A percentile compares a stretch with the other conserved stretches of the same genome.
Conservation (phyloP, 2,888 invertebrate species). For the Rhagium mordax region DNA sequence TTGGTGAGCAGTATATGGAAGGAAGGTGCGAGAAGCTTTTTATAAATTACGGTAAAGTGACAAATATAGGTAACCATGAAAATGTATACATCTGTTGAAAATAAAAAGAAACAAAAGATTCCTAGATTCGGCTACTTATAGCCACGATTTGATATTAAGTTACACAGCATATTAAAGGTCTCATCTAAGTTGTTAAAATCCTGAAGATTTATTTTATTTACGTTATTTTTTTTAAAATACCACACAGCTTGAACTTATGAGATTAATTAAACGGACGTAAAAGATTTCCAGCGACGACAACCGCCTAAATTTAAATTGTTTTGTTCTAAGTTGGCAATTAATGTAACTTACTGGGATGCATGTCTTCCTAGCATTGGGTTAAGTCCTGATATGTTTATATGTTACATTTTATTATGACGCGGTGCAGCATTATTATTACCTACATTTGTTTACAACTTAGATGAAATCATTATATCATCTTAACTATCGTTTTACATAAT, state of each 20-base stretch:
- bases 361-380: no score
- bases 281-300: constrained; percentile 1
- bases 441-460: constrained; percentile 3
- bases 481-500: constrained; percentile 7
- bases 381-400: no score
- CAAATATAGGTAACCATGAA: constrained; percentile 27
- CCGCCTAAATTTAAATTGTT: constrained; percentile 17
- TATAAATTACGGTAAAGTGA: constrained; percentile 9
- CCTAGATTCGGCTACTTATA: constrained; percentile 24
- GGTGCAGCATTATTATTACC: no score
- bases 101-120: constrained; percentile 15
- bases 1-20: background rate
- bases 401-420: no score
- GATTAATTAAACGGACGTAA: constrained; percentile 10
- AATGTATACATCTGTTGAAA: constrained; percentile 18
- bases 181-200: constrained; percentile 23
- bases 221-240: constrained; percentile 9
- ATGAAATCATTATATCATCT: constrained; percentile 2
- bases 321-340: constrained; percentile 13
- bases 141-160: constrained; percentile 6
- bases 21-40: constrained; percentile 2
- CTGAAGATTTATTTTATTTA: constrained; percentile 9
- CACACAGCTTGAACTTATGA: constrained; percentile 14
- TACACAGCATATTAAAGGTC: constrained; percentile 17
- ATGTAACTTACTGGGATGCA: background rate